Evolutionary conservation across 2,113 vertebrate genomes (phyloP), one percentile per base, ranked within the genome.

Genomic region (Percina caprodes): DNA sequence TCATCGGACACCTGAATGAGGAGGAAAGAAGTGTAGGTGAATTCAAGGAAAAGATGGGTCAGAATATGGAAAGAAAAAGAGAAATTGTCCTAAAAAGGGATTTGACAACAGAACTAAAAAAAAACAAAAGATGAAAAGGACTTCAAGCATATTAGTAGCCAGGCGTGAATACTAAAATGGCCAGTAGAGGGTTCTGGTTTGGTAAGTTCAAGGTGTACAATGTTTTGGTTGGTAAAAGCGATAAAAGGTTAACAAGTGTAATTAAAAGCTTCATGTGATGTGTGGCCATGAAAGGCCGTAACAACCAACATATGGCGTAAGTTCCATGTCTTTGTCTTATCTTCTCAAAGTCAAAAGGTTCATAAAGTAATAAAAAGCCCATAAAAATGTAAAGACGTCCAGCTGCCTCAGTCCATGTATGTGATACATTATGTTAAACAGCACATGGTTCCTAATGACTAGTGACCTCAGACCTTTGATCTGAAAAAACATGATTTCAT

Each of bases 1-100:
- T 97, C 96, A 87, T 97, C 97, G 4, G 96, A 97, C 78, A 94
- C 96, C 98, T 99, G 74, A 1, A 30, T 15, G 74, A 88, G 35
- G 79, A 63, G 30, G 8, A 24, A 55, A 23, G 0, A 63, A 13
- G 45, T n/a, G 5, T 1, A 10, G 16, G 30, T 72, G 33, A 72
- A 59, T 35, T 63, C 65, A 74, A 69, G 21, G 55, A 52, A 70
- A 16, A 59, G 12, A 18, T 2, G 7, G 7, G 54, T 45, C 30
- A 4, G 23, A 74, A 11, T 4, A 6, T 42, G 39, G 2, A 30
- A 42, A 39, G 9, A 39, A 39, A 7, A 39, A 35, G 35, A 39
- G 8, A 39, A 39, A 39, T 39, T 39, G 8, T 39, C 56, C 12
- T 23, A 45, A 18, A n/a, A n/a, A 1, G 19, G 5, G 18, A 61